Evolutionary conservation across 2,888 invertebrate genomes (phyloP).

Genomic region (Pristionchus maxplancki): DNA sequence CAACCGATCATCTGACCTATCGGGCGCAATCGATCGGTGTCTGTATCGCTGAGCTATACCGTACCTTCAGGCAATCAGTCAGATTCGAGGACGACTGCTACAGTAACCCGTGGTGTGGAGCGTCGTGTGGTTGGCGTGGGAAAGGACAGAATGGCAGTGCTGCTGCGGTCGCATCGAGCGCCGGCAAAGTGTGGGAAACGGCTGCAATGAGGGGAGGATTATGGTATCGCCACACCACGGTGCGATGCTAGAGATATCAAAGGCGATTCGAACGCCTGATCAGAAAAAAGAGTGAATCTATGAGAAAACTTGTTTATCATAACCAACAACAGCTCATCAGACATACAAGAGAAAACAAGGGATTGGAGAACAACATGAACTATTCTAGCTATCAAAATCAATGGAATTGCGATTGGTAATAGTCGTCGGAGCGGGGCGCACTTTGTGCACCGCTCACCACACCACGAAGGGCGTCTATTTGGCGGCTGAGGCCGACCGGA

Average conservation of each 20-base stretch:
- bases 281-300: background rate
- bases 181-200: background rate
- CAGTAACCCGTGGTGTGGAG: conserved; percentile 35
- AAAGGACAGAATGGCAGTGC: conserved; percentile 45
- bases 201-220: conserved; percentile 24
- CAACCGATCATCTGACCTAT: background rate
- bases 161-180: conserved; percentile 47
- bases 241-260: background rate
- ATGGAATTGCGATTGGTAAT: conserved; percentile 8
- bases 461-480: conserved; percentile 52
- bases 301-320: background rate
- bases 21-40: conserved; percentile 5
- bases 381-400: conserved; percentile 29
- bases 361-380: conserved; percentile 9
- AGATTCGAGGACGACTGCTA: conserved; percentile 36
- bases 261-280: background rate
- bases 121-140: background rate
- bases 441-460: background rate
- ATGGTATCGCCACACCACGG: conserved; percentile 35
- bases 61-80: conserved; percentile 39
- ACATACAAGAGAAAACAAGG: conserved; percentile 10
- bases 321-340: conserved; percentile 31
- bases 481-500: conserved; percentile 67
- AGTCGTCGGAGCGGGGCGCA: background rate
- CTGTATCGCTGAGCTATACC: conserved; percentile 7